phyloP scores from a whole-genome alignment of 2,888 invertebrate genomes.

The Caenorhabditis japonica region DNA sequence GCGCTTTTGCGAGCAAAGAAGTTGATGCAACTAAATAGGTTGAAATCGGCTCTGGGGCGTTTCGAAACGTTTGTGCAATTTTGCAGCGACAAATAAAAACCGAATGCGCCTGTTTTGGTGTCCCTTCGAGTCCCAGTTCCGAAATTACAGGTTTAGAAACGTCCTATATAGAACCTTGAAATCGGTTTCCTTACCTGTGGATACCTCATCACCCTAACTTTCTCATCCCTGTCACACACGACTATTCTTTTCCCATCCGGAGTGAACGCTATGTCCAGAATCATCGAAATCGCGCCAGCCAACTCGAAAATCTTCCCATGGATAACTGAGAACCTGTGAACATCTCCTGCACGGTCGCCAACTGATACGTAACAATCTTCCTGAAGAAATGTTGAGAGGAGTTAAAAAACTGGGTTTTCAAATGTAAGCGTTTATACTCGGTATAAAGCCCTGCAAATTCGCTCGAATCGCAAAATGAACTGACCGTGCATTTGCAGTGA shows the following conservation, averaged over 20 bases:
- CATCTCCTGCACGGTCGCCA: conserved; percentile 63
- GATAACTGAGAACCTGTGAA: conserved; percentile 47
- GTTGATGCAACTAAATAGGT: too few species aligned
- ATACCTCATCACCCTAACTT: conserved; percentile 65
- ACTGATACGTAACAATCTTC: conserved; percentile 45
- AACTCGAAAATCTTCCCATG: conserved; percentile 35
- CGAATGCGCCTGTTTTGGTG: too few species aligned
- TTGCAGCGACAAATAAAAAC: not conserved
- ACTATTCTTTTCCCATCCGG: conserved; percentile 53
- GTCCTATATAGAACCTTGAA: too few species aligned
- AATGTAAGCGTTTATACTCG: not conserved
- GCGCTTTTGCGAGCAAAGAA: too few species aligned
- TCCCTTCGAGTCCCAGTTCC: too few species aligned
- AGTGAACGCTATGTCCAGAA: conserved; percentile 62
- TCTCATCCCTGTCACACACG: conserved; percentile 70
- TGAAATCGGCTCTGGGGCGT: too few species aligned
- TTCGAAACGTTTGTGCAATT: too few species aligned
- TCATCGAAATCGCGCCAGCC: conserved; percentile 66
- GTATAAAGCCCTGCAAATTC: too few species aligned
- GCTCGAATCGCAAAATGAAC: too few species aligned
- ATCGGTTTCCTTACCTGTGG: conserved; percentile 48
- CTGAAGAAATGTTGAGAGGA: conserved; percentile 8
- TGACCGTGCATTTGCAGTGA: too few species aligned
- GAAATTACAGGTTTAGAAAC: too few species aligned
- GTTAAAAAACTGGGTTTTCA: not conserved